Conservation (phyloP, 2,113 vertebrate species). For the Artemisiospiza belli region DNA sequence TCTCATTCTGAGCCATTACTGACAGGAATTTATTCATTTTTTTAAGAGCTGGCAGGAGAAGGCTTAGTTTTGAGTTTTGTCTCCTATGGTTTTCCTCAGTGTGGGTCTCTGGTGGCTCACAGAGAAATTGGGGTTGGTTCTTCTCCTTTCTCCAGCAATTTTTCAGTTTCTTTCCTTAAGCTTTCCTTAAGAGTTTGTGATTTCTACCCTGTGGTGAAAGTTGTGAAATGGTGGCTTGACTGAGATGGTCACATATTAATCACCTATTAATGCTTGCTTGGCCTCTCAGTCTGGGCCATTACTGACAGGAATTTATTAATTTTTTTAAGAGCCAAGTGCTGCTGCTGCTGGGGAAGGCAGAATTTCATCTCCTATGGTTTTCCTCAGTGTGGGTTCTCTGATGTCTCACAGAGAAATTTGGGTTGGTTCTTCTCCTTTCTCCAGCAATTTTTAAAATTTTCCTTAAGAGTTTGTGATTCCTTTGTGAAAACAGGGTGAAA, state of each 20-base stretch:
- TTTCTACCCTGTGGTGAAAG: no score
- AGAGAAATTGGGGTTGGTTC: no score
- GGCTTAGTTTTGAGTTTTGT: neutral
- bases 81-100: fast-evolving
- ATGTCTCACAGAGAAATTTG: no score
- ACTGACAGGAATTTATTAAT: neutral
- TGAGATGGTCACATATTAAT: no score
- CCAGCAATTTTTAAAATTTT: neutral
- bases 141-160: no score
- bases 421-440: neutral
- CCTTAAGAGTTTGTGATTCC: neutral
- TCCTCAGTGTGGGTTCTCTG: neutral
- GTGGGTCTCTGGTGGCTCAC: neutral
- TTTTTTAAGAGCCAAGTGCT: neutral
- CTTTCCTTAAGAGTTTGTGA: no score
- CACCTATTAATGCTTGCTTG: no score
- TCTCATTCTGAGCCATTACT: neutral
- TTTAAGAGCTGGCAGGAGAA: neutral
- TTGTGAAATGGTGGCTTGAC: no score
- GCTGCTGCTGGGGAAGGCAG: neutral
- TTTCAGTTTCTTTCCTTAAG: no score
- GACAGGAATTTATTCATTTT: neutral
- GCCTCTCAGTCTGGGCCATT: neutral
- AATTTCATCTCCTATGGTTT: neutral
- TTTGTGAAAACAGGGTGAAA: neutral